These are phyloP conservation scores for Neuroterus valhalla DNA, from an alignment of 1,140 invertebrate species.

Conservation along the genomic window DNA sequence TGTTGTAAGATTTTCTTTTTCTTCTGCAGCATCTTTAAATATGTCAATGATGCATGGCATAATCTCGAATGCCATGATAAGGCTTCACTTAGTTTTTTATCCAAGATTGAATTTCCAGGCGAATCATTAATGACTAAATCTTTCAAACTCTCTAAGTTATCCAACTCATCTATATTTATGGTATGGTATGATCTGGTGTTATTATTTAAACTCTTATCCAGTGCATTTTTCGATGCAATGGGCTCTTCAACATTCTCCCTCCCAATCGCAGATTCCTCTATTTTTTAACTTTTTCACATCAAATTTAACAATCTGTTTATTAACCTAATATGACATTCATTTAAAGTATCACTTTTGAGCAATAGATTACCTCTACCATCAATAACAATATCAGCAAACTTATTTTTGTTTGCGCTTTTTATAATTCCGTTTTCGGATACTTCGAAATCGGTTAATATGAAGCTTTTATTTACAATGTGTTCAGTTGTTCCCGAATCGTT, in stretches of 20 bases:
- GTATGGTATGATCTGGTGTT: conserved; percentile 29
- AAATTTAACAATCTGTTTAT: conserved; percentile 40
- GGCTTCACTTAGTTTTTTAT: conserved; percentile 40
- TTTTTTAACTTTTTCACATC: conserved; percentile 37
- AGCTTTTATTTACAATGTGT: conserved; percentile 43
- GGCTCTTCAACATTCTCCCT: conserved; percentile 44
- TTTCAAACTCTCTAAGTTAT: conserved; percentile 32
- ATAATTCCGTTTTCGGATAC: conserved; percentile 35
- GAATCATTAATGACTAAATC: conserved; percentile 34
- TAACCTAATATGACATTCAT: conserved; percentile 42
- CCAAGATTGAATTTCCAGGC: conserved; percentile 24
- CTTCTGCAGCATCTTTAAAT: conserved; percentile 50
- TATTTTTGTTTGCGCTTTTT: conserved; percentile 48
- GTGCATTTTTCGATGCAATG: conserved; percentile 28
- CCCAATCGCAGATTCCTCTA: conserved; percentile 46
- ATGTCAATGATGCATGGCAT: conserved; percentile 51
- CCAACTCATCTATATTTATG: conserved; percentile 45
- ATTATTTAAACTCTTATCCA: conserved; percentile 10
- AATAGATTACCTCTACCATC: conserved; percentile 48
- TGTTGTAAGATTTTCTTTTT: conserved; percentile 42
- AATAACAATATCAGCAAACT: conserved; percentile 43
- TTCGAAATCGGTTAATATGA: conserved; percentile 43
- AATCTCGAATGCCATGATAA: conserved; percentile 52
- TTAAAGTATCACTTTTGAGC: conserved; percentile 31
- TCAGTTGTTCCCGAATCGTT: conserved; percentile 43